Evolutionary conservation across 2,797 vertebrate genomes (phyloP).

Genomic region (Propithecus perrieri): DNA sequence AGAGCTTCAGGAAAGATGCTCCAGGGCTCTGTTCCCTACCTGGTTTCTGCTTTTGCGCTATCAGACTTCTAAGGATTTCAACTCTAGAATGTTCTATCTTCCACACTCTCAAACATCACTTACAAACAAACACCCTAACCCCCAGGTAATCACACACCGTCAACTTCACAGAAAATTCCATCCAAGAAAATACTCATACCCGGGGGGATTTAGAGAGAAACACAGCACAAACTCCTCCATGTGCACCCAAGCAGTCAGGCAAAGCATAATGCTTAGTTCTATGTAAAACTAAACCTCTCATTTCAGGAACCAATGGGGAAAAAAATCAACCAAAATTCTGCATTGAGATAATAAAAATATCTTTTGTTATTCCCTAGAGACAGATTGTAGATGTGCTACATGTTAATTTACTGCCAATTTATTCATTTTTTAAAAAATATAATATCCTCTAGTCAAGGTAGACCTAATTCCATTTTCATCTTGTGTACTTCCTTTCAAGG

Average conservation of each 20-base stretch:
- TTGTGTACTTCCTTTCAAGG: conserved; percentile 67
- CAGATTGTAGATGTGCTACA: conserved; percentile 38
- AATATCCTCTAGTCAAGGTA: conserved; percentile 61
- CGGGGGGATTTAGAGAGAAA: not conserved
- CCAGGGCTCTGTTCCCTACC: not conserved
- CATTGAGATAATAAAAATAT: conserved; percentile 59
- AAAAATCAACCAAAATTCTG: conserved; percentile 44
- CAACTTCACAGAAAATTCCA: conserved; percentile 37
- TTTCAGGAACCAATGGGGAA: not conserved
- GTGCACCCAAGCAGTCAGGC: not conserved
- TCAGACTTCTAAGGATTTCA: not conserved
- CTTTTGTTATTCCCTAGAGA: conserved; percentile 54
- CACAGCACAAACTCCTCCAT: not conserved
- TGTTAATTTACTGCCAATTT: conserved; percentile 59
- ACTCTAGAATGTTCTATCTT: not conserved
- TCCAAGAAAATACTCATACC: not conserved
- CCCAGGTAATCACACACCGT: not conserved
- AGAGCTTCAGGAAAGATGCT: not conserved
- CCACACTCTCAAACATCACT: not conserved
- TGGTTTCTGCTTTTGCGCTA: not conserved
- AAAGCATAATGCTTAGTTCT: not conserved
- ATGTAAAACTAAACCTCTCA: conserved; percentile 32
- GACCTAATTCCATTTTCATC: conserved; percentile 63
- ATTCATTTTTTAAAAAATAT: conserved; percentile 48
- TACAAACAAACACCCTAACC: not conserved